Evolutionary conservation across 2,113 vertebrate species (phyloP).

Genomic region (Sinocyclocheilus maitianheensis): DNA sequence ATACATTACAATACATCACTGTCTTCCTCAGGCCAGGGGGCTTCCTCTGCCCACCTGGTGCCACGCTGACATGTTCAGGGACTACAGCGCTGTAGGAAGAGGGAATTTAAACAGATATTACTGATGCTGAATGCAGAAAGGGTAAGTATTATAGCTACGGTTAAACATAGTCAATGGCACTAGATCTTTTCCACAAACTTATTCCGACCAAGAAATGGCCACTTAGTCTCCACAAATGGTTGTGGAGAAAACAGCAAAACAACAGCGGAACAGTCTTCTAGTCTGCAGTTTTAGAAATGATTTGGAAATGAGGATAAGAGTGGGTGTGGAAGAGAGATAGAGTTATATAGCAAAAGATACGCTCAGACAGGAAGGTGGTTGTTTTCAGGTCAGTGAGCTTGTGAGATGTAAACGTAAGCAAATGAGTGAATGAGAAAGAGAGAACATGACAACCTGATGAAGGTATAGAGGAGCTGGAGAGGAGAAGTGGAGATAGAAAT

Average conservation of each 20-base stretch:
- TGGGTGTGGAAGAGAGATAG: conserved; percentile 48
- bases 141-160: conserved; percentile 2
- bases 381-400: conserved; percentile 77
- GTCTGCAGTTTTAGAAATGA: neutral
- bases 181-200: neutral
- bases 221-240: neutral
- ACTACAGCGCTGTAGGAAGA: neutral
- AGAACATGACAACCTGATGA: conserved; percentile 12
- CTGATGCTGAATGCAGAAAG: conserved; percentile 2
- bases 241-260: neutral
- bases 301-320: conserved; percentile 14
- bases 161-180: neutral
- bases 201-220: neutral
- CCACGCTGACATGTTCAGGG: conserved; percentile 33
- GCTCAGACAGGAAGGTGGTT: conserved; percentile 72
- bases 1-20: conserved; percentile 85
- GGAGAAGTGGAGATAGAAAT: conserved; percentile 7
- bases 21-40: conserved; percentile 71
- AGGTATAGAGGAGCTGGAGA: conserved; percentile 11
- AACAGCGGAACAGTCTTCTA: neutral
- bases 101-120: neutral
- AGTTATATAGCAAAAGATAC: conserved; percentile 43
- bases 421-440: conserved; percentile 37
- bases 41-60: conserved; percentile 64
- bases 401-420: conserved; percentile 52